A percentile compares a stretch with the other conserved stretches of the same genome.
Evolutionary conservation across 2,113 vertebrate species (phyloP).

Genomic region (Casuarius casuarius): DNA sequence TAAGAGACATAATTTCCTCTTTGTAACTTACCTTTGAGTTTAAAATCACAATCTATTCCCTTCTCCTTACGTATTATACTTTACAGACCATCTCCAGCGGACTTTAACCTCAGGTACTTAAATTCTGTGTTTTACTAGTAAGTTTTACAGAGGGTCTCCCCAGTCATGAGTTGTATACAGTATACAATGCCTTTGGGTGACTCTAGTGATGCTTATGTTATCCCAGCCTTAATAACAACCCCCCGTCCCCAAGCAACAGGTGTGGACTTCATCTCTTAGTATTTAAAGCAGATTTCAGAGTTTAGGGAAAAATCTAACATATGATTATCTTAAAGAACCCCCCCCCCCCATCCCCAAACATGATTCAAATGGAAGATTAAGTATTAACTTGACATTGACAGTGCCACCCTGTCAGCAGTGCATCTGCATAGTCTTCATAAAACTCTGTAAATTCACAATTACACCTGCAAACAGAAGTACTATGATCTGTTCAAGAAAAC

Average conservation of each 20-base stretch:
- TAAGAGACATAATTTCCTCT: not conserved
- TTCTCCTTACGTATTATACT: not conserved
- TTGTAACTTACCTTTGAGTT: slow-evolving; percentile 25
- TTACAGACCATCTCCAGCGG: not conserved
- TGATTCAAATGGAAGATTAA: slow-evolving; percentile 1
- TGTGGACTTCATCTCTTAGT: not conserved
- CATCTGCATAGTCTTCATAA: slow-evolving; percentile 45
- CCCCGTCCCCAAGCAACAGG: not conserved
- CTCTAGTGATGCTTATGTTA: not conserved
- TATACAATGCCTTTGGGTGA: not conserved
- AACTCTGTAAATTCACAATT: slow-evolving; percentile 20
- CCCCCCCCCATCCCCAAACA: not conserved
- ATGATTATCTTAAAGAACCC: not conserved
- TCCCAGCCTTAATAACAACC: not conserved
- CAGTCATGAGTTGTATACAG: not conserved
- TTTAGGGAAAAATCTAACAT: not conserved
- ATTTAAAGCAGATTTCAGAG: slow-evolving; percentile 12
- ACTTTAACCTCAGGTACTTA: not conserved
- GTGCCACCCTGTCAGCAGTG: slow-evolving; percentile 34
- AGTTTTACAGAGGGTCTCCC: not conserved
- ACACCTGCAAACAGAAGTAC: slow-evolving; percentile 14
- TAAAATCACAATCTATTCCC: not conserved
- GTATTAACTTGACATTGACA: not conserved
- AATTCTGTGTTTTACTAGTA: not conserved
- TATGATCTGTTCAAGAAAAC: slow-evolving; percentile 1